Base-by-base conservation (phyloP, 2,888 invertebrate genomes). In the Uropetala carovei region DNA sequence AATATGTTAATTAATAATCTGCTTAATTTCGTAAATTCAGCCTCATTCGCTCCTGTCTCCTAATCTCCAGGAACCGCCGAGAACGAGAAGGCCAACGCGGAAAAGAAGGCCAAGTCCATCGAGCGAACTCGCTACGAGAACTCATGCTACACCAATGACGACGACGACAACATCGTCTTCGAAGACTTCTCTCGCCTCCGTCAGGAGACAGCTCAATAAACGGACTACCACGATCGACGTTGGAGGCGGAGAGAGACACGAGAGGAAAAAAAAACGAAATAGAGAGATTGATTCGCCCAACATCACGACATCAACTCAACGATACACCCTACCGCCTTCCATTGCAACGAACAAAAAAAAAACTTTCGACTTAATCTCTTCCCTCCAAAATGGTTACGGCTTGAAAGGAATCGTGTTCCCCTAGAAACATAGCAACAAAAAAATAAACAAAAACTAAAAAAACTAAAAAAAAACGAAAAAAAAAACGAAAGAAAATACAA, bases 161-260 rank as follows among this genome's bases (percentile, higher is more conserved):
- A 98, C 94, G 99, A 98, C 94, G 98, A 99, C 94, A 99, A 99
- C 95, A 98, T 99, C 94, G 98, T 99, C 58, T 99, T 99, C 95
- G 99, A 99, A 95, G 99, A 99, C 95, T 99, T 99, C 95, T 99
- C 99, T 93, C 97, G 99, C 94, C 97, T 99, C 94, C 97, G 99
- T 94, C 97, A 98, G 94, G 98, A 97, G 95, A 96, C 97, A 64
- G 97, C 64, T 0, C 56, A 97, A 95, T 97, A 97, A 96, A 95
- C 43, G 57, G 27, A 57, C 8, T 18, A 13, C 60, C 18, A 59
- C 86, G 9, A 56, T 10, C 30, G 43, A 56, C 64, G 43, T 27
- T 64, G 60, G 86, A 86, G 86, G 86, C 60, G 89, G 89, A 64
- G 89, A 89, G 89, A 89, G 89, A 89, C 27, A 5, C n/a, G n/a